These are phyloP conservation scores for Scomber japonicus DNA, from an alignment of 2,113 vertebrate genomes.

Conservation along the genomic window DNA sequence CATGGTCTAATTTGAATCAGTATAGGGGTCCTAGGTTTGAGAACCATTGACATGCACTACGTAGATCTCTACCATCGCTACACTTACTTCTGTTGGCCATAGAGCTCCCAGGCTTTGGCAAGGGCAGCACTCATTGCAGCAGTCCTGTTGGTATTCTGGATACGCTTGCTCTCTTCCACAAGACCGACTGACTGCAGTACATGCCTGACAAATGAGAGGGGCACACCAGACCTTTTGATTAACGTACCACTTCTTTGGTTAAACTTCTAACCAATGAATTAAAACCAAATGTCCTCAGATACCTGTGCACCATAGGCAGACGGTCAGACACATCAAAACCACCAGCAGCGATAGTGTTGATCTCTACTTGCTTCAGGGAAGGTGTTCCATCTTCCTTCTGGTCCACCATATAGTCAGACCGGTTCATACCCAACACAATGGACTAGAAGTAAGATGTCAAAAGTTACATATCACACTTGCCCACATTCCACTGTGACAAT, in stretches of 20 bases:
- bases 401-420: slow-evolving; percentile 98
- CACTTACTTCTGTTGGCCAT: slow-evolving; percentile 62
- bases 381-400: slow-evolving; percentile 70
- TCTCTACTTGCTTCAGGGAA: slow-evolving; percentile 94
- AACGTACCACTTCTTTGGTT: too few species aligned
- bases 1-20: too few species aligned
- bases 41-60: too few species aligned
- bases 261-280: too few species aligned
- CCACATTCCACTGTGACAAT: too few species aligned
- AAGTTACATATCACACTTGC: too few species aligned
- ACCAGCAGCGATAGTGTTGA: slow-evolving; percentile 96
- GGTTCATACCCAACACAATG: slow-evolving; percentile 92
- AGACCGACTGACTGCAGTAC: slow-evolving; percentile 86
- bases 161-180: slow-evolving; percentile 78
- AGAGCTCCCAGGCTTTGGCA: slow-evolving; percentile 90
- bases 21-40: too few species aligned
- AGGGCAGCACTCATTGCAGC: slow-evolving; percentile 85
- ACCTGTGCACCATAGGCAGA: slow-evolving; percentile 61
- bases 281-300: background rate
- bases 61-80: background rate
- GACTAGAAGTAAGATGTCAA: slow-evolving; percentile 76
- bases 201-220: slow-evolving; percentile 72
- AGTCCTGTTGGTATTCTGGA: slow-evolving; percentile 86
- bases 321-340: slow-evolving; percentile 85
- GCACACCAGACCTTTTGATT: too few species aligned